A percentile compares a stretch with the other conserved stretches of the same genome.
phyloP scores from a whole-genome alignment of 2,113 vertebrate species.

The Anas platyrhynchos region DNA sequence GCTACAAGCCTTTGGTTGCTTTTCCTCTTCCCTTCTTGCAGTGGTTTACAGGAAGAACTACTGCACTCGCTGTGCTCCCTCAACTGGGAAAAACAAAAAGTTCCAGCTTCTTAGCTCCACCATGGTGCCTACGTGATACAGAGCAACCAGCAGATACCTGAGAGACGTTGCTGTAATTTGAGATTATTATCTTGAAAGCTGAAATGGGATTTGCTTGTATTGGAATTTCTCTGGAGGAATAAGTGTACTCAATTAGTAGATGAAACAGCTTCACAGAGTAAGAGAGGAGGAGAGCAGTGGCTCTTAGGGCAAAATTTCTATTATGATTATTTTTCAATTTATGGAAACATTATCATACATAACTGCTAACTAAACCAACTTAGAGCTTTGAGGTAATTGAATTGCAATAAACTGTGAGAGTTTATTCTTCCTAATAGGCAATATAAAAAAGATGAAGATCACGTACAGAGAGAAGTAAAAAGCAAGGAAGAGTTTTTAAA shows the following conservation, averaged over 20 bases:
- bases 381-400: not conserved
- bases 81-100: not conserved
- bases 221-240: not conserved
- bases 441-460: constrained; percentile 68
- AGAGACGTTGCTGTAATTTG: not conserved
- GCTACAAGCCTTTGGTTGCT: not conserved
- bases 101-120: not conserved
- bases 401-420: constrained; percentile 5
- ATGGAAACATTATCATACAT: not conserved
- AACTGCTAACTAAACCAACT: not conserved
- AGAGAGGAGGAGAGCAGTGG: not conserved
- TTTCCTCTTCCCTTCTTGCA: not conserved
- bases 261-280: not conserved
- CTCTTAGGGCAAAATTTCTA: not conserved
- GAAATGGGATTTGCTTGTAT: not conserved
- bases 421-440: constrained; percentile 59
- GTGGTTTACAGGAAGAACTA: not conserved
- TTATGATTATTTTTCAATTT: constrained; percentile 23
- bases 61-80: not conserved
- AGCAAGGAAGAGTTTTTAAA: constrained; percentile 49
- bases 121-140: not conserved
- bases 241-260: not conserved
- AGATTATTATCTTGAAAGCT: not conserved
- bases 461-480: constrained; percentile 52
- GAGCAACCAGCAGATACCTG: not conserved